Base-by-base conservation (phyloP, 2,113 vertebrate genomes). In the Elaphurus davidianus region DNA sequence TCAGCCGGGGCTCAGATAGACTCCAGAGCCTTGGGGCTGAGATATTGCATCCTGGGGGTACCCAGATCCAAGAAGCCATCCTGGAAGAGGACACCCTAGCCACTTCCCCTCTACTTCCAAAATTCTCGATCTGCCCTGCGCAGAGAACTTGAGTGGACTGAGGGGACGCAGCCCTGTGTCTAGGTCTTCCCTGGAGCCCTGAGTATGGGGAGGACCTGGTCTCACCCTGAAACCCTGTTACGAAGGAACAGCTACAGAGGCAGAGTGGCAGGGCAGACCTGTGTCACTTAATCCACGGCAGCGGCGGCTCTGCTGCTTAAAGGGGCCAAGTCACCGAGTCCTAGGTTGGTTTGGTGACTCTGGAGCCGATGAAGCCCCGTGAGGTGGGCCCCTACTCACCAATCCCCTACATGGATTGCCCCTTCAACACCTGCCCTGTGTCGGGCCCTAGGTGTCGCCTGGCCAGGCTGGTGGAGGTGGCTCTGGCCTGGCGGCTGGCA, bases 321-420 rank as follows among this genome's bases (percentile, higher is more conserved):
- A 89, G 62, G 50, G 25, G 9, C 55, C 19, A 17, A 87, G 54
- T 79, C 78, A 7, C 13, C 6, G 79, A 87, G 47, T 55, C 45
- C 28, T 36, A 16, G 3, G 27, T 21, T 71, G 67, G 94, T 36
- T 76, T 87, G 57, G 64, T 43, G 52, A 50, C 55, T 59, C 33
- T 79, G 52, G 55, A 87, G 52, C 45, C 71, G 28, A 0, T 7
- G 71, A 62, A 50, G 17, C 27, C 57, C 21, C 50, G 1, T 36
- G 76, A 79, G 19, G 27, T 59, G 27, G 64, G 28, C 19, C 16
- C 36, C 45, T 40, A 25, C 27, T 16, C 33, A 15, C 36, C 25
- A 1, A 45, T 33, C 1, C 3, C n/a, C 50, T 12, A 7, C 5
- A 4, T 10, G 7, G 14, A 45, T 3, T 55, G 27, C 40, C 54